Evolutionary conservation across 2,797 vertebrate species (phyloP), one percentile per base, ranked within the genome.

Genomic region (Coregonus sp.): DNA sequence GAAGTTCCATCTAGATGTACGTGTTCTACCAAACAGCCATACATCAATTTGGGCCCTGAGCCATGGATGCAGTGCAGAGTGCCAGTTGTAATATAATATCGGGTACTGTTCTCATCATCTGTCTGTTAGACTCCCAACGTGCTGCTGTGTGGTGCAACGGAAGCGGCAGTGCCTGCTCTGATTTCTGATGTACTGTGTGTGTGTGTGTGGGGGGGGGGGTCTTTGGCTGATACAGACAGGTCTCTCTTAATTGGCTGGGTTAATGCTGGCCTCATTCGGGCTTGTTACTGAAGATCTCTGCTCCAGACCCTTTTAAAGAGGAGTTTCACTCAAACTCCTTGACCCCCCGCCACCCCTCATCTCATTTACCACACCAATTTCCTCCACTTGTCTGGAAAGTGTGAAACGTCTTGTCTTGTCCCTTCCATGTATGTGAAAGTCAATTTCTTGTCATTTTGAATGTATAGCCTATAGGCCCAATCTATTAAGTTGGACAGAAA

Each of bases 311-410:
- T 81, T 81, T 80, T 80, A 80, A 72, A 84, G 75, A 83, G 68
- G 54, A 85, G 86, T 89, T 67, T 88, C 70, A 80, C 75, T 85
- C 75, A 80, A 83, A 52, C 40, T 47, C 14, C 7, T 18, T 18
- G 12, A 25, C 29, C 74, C 61, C 9, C 70, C 70, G 65, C 80
- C 65, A 29, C 16, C 33, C 73, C 71, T 75, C 71, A 72, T 86
- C 75, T 88, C 80, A 85, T 87, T 85, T 82, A 84, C 79, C 70
- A 82, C 18, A 79, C 76, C 80, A 77, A 84, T 86, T 85, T 87
- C 20, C 78, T 83, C 35, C 78, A 83, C 20, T 83, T 54, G 69
- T 79, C 78, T 80, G 70, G 47, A 72, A 82, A 82, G 50, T 70
- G 74, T 35, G 76, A 67, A 63, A 63, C 20, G 2, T 11, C 56